Evolutionary conservation across 2,888 invertebrate species (phyloP).

Genomic region (Apomyelois bistriatella): DNA sequence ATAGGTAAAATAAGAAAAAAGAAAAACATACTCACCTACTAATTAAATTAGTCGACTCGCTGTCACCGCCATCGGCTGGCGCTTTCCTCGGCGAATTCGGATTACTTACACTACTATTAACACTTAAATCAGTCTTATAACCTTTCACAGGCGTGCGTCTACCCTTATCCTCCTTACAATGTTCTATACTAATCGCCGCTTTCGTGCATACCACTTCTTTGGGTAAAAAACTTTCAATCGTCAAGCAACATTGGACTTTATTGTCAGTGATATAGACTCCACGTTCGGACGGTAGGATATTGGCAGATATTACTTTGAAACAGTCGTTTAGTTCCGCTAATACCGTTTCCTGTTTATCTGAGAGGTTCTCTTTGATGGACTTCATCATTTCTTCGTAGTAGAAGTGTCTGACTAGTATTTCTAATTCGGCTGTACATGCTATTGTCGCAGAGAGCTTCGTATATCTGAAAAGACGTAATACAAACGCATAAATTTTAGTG

Average conservation of each 20-base stretch:
- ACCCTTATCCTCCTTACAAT: constrained; percentile 63
- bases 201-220: constrained; percentile 83
- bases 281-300: constrained; percentile 77
- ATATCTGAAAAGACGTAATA: constrained; percentile 81
- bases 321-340: constrained; percentile 78
- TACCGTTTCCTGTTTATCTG: constrained; percentile 64
- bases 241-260: constrained; percentile 61
- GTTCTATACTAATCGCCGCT: constrained; percentile 83
- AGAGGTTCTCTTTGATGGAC: constrained; percentile 76
- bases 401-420: constrained; percentile 85
- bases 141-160: constrained; percentile 58
- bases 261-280: constrained; percentile 68
- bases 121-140: constrained; percentile 74
- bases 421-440: constrained; percentile 87
- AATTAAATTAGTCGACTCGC: constrained; percentile 51
- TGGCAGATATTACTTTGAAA: constrained; percentile 76
- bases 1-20: too few species aligned
- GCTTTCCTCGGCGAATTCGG: constrained; percentile 57
- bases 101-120: constrained; percentile 52
- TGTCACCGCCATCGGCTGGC: constrained; percentile 40
- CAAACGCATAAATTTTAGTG: not conserved
- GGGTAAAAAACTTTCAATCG: constrained; percentile 74
- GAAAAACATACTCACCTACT: constrained; percentile 50
- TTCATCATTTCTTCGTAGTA: constrained; percentile 92
- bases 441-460: constrained; percentile 89